These are phyloP conservation scores for Allygus modestus DNA, from an alignment of 2,888 invertebrate genomes.

Conservation along the genomic window DNA sequence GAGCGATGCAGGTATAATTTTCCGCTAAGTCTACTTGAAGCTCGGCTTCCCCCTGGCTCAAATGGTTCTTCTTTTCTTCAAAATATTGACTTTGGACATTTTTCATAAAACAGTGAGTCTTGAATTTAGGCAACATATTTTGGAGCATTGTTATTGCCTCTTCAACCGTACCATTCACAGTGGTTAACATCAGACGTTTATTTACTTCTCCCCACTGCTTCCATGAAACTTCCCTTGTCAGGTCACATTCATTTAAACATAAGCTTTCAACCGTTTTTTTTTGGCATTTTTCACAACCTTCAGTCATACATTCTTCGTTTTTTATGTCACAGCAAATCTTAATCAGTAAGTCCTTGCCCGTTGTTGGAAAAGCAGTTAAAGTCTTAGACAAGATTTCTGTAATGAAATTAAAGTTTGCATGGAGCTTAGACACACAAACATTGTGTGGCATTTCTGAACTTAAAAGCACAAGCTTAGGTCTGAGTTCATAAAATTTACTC, in stretches of 20 bases:
- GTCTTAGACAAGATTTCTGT: slow-evolving; percentile 55
- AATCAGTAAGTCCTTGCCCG: slow-evolving; percentile 51
- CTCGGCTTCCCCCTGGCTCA: slow-evolving; percentile 52
- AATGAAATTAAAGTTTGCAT: slow-evolving; percentile 53
- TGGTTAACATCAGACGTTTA: slow-evolving; percentile 50
- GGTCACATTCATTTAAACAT: slow-evolving; percentile 58
- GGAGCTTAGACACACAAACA: slow-evolving; percentile 46
- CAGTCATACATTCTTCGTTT: slow-evolving; percentile 55
- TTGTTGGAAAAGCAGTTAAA: slow-evolving; percentile 56
- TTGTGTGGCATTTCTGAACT: slow-evolving; percentile 57
- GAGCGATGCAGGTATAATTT: slow-evolving; percentile 54
- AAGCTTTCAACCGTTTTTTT: slow-evolving; percentile 55
- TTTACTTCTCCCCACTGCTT: slow-evolving; percentile 55
- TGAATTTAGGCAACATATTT: slow-evolving; percentile 51
- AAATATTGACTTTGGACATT: slow-evolving; percentile 58
- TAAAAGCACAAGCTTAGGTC: slow-evolving; percentile 57
- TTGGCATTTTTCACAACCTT: slow-evolving; percentile 56
- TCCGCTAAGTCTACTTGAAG: slow-evolving; percentile 54
- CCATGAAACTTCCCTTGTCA: slow-evolving; percentile 56
- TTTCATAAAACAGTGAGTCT: slow-evolving; percentile 51
- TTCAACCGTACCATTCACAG: slow-evolving; percentile 58
- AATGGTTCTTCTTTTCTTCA: slow-evolving; percentile 57
- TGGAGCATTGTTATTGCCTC: slow-evolving; percentile 58
- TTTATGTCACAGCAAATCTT: slow-evolving; percentile 57
- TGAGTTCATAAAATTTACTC: slow-evolving; percentile 59